phyloP scores from a whole-genome alignment of 2,888 invertebrate genomes.

The Iselma pallidipennis region DNA sequence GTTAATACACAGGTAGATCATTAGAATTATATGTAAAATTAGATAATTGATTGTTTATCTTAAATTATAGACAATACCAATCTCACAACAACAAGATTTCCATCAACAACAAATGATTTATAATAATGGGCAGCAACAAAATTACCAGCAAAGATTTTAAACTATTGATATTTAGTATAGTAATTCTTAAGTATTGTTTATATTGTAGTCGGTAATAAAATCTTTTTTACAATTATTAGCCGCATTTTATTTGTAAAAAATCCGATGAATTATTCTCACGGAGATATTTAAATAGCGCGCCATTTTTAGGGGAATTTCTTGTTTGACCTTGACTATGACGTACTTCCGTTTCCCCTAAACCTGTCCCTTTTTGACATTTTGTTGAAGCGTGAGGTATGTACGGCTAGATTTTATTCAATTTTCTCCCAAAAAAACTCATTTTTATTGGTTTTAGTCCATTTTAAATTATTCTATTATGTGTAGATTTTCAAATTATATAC shows the following conservation, averaged over 20 bases:
- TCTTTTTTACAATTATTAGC: background rate
- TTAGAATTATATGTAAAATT: background rate
- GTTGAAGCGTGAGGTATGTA: background rate
- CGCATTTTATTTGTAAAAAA: too few species aligned
- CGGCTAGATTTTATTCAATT: background rate
- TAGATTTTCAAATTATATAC: too few species aligned
- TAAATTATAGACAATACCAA: constrained; percentile 40
- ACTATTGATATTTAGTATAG: background rate
- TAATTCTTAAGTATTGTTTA: background rate
- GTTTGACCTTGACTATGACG: background rate
- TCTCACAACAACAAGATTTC: constrained; percentile 56
- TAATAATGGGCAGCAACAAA: constrained; percentile 66
- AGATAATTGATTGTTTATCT: constrained; percentile 9
- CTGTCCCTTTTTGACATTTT: background rate
- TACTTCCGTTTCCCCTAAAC: background rate
- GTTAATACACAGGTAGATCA: constrained; percentile 48
- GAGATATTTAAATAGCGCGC: background rate
- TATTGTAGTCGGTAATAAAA: background rate
- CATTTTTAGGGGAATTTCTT: background rate
- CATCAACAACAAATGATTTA: constrained; percentile 75
- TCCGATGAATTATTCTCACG: background rate
- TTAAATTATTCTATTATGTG: too few species aligned
- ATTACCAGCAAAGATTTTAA: constrained; percentile 72
- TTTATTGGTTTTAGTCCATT: too few species aligned
- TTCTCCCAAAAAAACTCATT: background rate